These are phyloP conservation scores for Paguma larvata DNA, from an alignment of 2,797 vertebrate genomes.

Conservation along the genomic window DNA sequence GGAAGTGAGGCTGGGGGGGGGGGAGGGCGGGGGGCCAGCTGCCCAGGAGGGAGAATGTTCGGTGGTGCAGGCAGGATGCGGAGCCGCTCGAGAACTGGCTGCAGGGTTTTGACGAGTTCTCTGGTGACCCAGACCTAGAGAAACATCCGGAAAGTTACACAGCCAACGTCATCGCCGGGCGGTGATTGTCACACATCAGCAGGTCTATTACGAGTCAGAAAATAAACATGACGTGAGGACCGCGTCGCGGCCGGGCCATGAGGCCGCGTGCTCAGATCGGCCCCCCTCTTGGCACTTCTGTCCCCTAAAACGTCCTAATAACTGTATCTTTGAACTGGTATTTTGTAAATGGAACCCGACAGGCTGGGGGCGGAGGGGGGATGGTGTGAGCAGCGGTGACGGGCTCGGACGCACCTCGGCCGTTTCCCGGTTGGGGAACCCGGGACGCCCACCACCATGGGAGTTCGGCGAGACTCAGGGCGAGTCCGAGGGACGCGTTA, in stretches of 20 bases:
- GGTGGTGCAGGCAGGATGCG: not conserved
- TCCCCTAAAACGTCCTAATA: not conserved
- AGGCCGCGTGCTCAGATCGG: fast-evolving
- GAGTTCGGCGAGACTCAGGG: too few species aligned
- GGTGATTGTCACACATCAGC: not conserved
- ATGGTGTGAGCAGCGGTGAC: fast-evolving
- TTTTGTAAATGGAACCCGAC: fast-evolving
- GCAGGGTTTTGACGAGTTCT: too few species aligned
- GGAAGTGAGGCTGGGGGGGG: fast-evolving
- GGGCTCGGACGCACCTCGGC: fast-evolving
- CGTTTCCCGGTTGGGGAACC: not conserved
- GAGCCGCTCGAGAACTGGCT: not conserved
- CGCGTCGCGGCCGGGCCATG: fast-evolving
- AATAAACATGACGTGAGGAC: not conserved
- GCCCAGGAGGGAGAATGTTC: fast-evolving
- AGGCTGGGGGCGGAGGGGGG: not conserved
- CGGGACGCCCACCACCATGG: fast-evolving
- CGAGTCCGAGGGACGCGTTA: fast-evolving
- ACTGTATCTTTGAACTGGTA: not conserved
- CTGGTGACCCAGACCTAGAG: not conserved
- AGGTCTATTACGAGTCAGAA: not conserved
- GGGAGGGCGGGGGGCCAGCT: too few species aligned
- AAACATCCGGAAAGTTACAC: not conserved
- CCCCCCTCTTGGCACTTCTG: not conserved
- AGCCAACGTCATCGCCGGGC: fast-evolving